Conservation (phyloP, 2,113 vertebrate species). For the Cyphomyrus plagiostoma region DNA sequence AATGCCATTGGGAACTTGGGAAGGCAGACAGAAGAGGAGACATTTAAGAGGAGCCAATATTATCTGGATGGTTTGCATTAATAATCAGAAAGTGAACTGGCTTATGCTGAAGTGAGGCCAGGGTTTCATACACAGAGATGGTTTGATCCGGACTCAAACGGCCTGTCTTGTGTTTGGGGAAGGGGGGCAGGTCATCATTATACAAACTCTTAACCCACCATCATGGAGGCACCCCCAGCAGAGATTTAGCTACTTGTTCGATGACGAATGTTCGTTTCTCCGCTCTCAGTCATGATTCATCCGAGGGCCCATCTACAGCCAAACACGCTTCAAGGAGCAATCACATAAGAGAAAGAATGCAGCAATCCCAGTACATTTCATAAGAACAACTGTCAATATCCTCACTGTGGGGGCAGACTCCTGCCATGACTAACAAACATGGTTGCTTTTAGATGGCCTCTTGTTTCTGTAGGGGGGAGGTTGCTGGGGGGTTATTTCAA, state of each 20-base stretch:
- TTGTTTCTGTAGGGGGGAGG: not conserved
- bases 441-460: not conserved
- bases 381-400: not conserved
- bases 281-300: not conserved
- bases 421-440: not conserved
- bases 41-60: not conserved
- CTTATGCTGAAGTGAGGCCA: not conserved
- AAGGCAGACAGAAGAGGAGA: not conserved
- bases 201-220: not conserved
- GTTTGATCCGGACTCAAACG: not conserved
- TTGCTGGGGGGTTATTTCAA: not conserved
- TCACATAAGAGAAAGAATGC: not conserved
- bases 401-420: not conserved
- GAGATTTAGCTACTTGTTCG: not conserved
- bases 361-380: not conserved
- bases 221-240: not conserved
- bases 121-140: not conserved
- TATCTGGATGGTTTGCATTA: not conserved
- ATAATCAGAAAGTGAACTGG: not conserved
- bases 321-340: not conserved
- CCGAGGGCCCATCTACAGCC: not conserved
- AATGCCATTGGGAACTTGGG: not conserved
- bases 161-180: not conserved
- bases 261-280: not conserved
- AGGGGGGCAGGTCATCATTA: not conserved